Evolutionary conservation across 2,797 vertebrate species (phyloP).

Genomic region (Megaceryle alcyon): DNA sequence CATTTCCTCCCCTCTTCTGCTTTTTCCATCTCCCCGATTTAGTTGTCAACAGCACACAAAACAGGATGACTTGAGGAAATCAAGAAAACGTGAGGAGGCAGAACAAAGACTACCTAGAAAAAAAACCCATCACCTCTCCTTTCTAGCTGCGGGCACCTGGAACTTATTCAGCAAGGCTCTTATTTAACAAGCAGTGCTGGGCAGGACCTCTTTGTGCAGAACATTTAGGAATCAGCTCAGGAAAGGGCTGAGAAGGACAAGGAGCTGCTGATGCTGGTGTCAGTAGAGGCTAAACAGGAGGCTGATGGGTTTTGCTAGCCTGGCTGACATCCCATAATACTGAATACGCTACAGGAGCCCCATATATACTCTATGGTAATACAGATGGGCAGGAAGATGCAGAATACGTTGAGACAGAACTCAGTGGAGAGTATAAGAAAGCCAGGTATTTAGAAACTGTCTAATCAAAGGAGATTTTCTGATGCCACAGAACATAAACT

Average conservation of each 20-base stretch:
- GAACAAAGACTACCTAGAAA: not conserved
- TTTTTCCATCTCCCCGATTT: not conserved
- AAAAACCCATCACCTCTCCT: not conserved
- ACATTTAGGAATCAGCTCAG: not conserved
- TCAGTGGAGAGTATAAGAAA: not conserved
- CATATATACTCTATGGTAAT: not conserved
- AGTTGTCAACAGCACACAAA: not conserved
- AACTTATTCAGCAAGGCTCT: not conserved
- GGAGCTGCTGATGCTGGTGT: not conserved
- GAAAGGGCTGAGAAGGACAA: not conserved
- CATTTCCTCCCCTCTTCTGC: not conserved
- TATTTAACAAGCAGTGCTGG: not conserved
- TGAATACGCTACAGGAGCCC: not conserved
- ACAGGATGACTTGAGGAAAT: not conserved
- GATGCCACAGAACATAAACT: rapidly evolving
- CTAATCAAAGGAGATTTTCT: not conserved
- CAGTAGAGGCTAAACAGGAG: not conserved
- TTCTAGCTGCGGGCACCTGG: not conserved
- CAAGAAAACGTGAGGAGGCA: not conserved
- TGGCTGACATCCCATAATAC: not conserved
- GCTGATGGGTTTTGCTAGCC: not conserved
- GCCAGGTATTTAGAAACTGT: not conserved
- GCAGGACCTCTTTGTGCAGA: not conserved
- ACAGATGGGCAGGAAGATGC: not conserved
- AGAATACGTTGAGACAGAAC: not conserved